Conservation (phyloP, 1,140 invertebrate species). For the Piezodorus guildinii region DNA sequence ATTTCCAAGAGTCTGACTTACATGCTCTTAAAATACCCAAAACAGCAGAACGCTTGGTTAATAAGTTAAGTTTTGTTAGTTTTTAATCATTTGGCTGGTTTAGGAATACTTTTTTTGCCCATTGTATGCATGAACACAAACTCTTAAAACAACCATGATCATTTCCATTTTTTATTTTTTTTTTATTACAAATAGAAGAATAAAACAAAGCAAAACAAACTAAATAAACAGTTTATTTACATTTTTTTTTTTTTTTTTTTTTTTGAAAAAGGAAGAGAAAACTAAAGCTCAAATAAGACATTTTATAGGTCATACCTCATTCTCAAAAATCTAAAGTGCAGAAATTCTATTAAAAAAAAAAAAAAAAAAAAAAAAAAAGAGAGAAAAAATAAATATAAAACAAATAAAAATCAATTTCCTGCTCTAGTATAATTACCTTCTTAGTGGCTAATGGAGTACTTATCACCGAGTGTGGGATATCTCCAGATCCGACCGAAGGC, state of each 20-base stretch:
- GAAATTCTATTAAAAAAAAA: neutral
- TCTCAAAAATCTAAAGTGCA: constrained; percentile 1
- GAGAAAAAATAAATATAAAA: neutral
- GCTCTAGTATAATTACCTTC: constrained; percentile 31
- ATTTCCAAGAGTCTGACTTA: too few relatives aligned
- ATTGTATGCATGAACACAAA: too few relatives aligned
- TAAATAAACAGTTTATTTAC: neutral
- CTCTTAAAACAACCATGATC: too few relatives aligned
- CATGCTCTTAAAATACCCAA: too few relatives aligned
- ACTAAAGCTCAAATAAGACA: neutral
- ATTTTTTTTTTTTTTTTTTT: too few relatives aligned
- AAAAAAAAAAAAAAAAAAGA: neutral
- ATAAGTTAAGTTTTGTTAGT: too few relatives aligned
- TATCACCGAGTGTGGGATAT: constrained; percentile 30
- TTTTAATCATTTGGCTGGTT: too few relatives aligned
- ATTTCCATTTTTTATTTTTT: too few relatives aligned
- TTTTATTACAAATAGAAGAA: neutral
- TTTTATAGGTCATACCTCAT: neutral
- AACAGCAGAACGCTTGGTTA: too few relatives aligned
- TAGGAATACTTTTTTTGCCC: too few relatives aligned
- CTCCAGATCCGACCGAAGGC: constrained; percentile 54
- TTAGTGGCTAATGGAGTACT: constrained; percentile 34
- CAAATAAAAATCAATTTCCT: constrained; percentile 19
- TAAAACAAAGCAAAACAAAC: neutral
- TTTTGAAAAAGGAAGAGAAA: neutral